phyloP scores from a whole-genome alignment of 2,797 vertebrate genomes.

The Borostomias antarcticus region DNA sequence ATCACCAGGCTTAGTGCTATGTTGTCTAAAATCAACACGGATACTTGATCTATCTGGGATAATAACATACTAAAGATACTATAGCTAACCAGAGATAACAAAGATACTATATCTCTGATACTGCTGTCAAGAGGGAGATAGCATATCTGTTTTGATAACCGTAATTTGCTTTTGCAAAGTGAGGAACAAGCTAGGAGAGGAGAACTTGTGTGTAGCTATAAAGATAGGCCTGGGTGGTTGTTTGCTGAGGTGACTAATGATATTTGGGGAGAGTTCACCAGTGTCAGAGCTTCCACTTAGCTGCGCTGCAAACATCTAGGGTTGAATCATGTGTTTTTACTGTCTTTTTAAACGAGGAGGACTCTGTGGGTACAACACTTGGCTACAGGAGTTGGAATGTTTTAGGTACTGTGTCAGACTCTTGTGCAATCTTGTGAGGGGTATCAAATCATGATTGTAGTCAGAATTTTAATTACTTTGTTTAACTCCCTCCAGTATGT shows the following conservation, averaged over 20 bases:
- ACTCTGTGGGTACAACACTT: slow-evolving; percentile 38
- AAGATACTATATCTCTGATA: slow-evolving; percentile 17
- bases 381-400: slow-evolving; percentile 38
- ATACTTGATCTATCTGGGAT: slow-evolving; percentile 27
- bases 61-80: background rate
- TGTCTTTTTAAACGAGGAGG: slow-evolving; percentile 49
- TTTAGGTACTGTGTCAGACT: slow-evolving; percentile 50
- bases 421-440: slow-evolving; percentile 21
- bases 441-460: slow-evolving; percentile 31
- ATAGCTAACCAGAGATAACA: no score
- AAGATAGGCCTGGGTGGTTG: slow-evolving; percentile 30
- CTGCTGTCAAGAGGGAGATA: slow-evolving; percentile 27
- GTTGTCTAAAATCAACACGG: slow-evolving; percentile 31
- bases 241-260: slow-evolving; percentile 54
- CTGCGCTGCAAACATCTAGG: slow-evolving; percentile 44
- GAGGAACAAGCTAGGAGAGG: slow-evolving; percentile 31
- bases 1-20: slow-evolving; percentile 24
- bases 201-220: slow-evolving; percentile 41
- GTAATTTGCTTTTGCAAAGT: slow-evolving; percentile 35
- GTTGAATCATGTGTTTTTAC: slow-evolving; percentile 57
- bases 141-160: slow-evolving; percentile 38
- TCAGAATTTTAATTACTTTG: slow-evolving; percentile 33
- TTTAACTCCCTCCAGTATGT: slow-evolving; percentile 30
- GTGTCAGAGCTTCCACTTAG: slow-evolving; percentile 61
- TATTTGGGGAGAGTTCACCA: slow-evolving; percentile 51